Base-by-base conservation (phyloP, 2,797 vertebrate species). In the Schizothorax lantsangensis region DNA sequence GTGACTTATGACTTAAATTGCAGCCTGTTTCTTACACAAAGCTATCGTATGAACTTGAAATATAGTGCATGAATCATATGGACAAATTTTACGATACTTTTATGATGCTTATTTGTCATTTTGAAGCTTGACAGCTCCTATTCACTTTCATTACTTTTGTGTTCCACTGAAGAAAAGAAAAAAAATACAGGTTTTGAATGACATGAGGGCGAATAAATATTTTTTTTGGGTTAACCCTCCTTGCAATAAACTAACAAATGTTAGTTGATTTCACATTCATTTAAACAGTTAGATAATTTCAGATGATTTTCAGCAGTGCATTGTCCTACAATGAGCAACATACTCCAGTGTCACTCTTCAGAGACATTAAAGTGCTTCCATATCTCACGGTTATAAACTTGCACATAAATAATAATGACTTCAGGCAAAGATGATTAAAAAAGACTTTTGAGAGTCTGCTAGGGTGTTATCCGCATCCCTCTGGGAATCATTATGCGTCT, bases 331-430 rank as follows among this genome's bases (percentile, higher is more conserved):
- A 21, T 6, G 49, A 21, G 49, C 49, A 52, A 52, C 49, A 52
- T 6, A 52, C 17, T 79, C 21, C 21, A 79, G 77, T 59, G 12
- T 59, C 77, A 40, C 77, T 26, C 36, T 38, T 23, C 40, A 79
- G 6, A 57, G 52, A 14, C 36, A 26, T 79, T 26, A 19, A 80
- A 59, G n/a, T 5, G 4, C 43, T 54, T 54, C 33, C 64, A 40
- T 82, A 80, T 26, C 38, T 80, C 57, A 69, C 3, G 17, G 43
- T 81, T 49, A 59, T 45, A 75, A 62, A 84, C 71, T 74, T 45
- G 40, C 82, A 45, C 15, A 57, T 19, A 83, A 72, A 71, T 54
- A 72, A 71, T 54, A 83, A 72, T 71, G 66, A 72, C 81, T 71
- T 9, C 8, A 72, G 66, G 64, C 33, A 82, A 71, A n/a, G 49